Conservation (phyloP, 1,140 invertebrate genomes). For the Drosophila quadrilineata region DNA sequence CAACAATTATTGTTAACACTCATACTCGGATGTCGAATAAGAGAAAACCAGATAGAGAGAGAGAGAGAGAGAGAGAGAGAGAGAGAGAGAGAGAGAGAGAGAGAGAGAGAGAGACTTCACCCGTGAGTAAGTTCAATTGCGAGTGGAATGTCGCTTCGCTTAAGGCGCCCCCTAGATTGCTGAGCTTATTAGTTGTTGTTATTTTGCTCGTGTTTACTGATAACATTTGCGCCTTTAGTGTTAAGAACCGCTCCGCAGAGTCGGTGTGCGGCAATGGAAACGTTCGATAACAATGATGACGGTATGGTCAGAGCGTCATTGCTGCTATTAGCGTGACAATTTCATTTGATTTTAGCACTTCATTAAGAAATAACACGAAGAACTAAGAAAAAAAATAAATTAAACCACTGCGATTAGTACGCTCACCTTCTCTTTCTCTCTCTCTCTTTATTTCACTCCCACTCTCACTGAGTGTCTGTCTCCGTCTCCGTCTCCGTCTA, state of each 20-base stretch:
- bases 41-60: no score
- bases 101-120: no score
- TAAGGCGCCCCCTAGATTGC: constrained; percentile 28
- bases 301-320: constrained; percentile 61
- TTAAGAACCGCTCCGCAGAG: constrained; percentile 20
- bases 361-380: constrained; percentile 63
- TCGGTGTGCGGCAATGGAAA: constrained; percentile 22
- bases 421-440: not conserved
- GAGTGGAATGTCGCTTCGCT: constrained; percentile 54
- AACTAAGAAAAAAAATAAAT: constrained; percentile 10
- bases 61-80: no score
- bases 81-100: no score
- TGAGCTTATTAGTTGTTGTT: constrained; percentile 27
- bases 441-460: not conserved
- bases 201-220: constrained; percentile 49
- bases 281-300: constrained; percentile 63
- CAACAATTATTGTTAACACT: no score
- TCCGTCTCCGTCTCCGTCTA: not conserved
- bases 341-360: constrained; percentile 73
- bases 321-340: constrained; percentile 42
- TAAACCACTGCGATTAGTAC: not conserved
- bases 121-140: no score
- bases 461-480: not conserved
- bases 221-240: constrained; percentile 68
- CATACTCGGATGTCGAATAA: no score